A percentile compares a stretch with the other conserved stretches of the same genome.
These are phyloP conservation scores for Thamnophis sirtalis DNA, from an alignment of 2,113 vertebrate species.

Conservation along the genomic window DNA sequence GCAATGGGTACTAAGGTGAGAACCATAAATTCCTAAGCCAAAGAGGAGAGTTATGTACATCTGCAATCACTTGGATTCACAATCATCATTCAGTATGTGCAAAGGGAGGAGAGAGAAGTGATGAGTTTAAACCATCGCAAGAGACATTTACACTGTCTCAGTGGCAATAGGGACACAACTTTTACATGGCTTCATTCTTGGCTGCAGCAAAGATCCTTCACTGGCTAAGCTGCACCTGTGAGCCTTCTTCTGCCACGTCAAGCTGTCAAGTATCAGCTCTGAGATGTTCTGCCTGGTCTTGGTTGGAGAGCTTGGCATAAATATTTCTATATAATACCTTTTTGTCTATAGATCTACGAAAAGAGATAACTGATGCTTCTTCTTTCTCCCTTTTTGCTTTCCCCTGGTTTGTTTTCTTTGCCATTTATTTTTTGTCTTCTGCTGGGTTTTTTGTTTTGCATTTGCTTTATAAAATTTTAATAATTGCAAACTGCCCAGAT, in stretches of 20 bases:
- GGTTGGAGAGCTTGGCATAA: neutral
- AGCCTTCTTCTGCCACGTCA: neutral
- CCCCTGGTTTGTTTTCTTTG: neutral
- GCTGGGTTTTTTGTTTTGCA: neutral
- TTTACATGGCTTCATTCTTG: neutral
- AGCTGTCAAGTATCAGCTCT: neutral
- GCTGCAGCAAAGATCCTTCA: neutral
- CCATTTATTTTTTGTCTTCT: neutral
- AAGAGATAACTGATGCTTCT: neutral
- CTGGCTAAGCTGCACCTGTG: neutral
- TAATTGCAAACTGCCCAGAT: neutral
- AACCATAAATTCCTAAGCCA: neutral
- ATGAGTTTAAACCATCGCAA: neutral
- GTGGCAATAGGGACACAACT: neutral
- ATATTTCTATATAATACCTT: neutral
- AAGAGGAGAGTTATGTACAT: neutral
- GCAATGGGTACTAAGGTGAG: neutral
- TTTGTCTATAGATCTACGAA: neutral
- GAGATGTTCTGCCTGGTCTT: neutral
- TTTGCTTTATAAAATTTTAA: neutral
- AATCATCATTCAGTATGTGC: neutral
- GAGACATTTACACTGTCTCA: neutral
- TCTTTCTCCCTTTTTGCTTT: neutral
- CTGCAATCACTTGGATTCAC: neutral
- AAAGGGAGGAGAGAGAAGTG: neutral